Base-by-base conservation (phyloP, 2,113 vertebrate genomes). In the Mohoua ochrocephala region DNA sequence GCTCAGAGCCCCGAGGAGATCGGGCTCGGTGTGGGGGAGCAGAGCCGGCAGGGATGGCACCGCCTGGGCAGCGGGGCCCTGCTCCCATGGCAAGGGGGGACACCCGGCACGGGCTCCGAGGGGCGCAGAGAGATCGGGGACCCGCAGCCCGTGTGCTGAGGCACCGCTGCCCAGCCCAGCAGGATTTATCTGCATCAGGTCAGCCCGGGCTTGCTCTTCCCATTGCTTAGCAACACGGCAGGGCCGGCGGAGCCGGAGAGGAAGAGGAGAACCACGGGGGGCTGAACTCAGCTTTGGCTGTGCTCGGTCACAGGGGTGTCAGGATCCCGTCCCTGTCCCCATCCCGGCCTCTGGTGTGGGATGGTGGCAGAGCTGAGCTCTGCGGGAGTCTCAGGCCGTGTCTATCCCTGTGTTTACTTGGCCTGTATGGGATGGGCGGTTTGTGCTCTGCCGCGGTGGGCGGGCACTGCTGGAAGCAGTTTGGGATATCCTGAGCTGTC, bases 361-460 rank as follows among this genome's bases (percentile, higher is more conserved):
- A 31, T 7, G 31, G 5, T 5, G 81, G 19, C 2, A 53, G 91
- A 35, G 6, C 14, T 2, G 83, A 31, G 41, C 85, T 23, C 63
- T 13, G 26, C 3, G 2, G 52, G 49, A 37, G 11, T 3, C 60
- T 56, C 39, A 2, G 59, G 28, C 30, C 0, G 0, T 3, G 26
- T 10, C 82, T n/a, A 2, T 31, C 19, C n/a, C 45, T 0, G 2
- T 5, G 31, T 10, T 81, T 35, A 1, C 53, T 67, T 1, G 6
- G 14, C n/a, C 23, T 33, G 12, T 3, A 1, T 6, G 35, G 22
- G n/a, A 20, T 0, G 3, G 23, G 45, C 1, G 42, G 14, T 20
- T 42, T 16, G 0, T 23, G 73, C 52, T 39, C 47, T 35, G 74
- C 45, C 0, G 0, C 0, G 7, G 52, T 0, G 5, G 1, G 24